phyloP scores from a whole-genome alignment of 2,113 vertebrate species.

The Physeter macrocephalus region DNA sequence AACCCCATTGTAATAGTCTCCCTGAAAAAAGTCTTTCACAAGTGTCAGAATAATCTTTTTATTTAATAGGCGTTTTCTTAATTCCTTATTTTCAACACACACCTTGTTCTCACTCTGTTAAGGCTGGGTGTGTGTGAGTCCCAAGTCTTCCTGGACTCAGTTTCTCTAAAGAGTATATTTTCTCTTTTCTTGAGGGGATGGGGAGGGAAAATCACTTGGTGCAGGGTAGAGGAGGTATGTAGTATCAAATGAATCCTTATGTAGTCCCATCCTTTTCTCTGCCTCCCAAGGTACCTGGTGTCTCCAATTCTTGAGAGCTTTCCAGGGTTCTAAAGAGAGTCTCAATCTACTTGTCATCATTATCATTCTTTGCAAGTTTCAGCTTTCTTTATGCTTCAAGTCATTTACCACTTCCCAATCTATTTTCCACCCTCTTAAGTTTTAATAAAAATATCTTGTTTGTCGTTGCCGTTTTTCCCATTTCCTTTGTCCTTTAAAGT shows the following conservation, averaged over 20 bases:
- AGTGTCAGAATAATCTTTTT: neutral
- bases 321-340: neutral
- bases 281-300: neutral
- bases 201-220: neutral
- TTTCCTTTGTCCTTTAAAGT: neutral
- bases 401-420: neutral
- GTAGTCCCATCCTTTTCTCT: neutral
- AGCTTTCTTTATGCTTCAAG: neutral
- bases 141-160: neutral
- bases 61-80: neutral
- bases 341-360: neutral
- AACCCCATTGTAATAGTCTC: neutral
- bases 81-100: neutral
- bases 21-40: neutral
- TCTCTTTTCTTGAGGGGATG: neutral
- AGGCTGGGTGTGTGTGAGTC: neutral
- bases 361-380: neutral
- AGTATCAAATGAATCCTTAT: neutral
- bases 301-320: neutral
- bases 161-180: neutral
- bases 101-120: neutral
- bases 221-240: neutral
- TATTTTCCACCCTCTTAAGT: neutral
- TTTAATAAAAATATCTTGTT: neutral
- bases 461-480: neutral